Evolutionary conservation across 2,113 vertebrate genomes (phyloP).

Genomic region (Zosterops lateralis): DNA sequence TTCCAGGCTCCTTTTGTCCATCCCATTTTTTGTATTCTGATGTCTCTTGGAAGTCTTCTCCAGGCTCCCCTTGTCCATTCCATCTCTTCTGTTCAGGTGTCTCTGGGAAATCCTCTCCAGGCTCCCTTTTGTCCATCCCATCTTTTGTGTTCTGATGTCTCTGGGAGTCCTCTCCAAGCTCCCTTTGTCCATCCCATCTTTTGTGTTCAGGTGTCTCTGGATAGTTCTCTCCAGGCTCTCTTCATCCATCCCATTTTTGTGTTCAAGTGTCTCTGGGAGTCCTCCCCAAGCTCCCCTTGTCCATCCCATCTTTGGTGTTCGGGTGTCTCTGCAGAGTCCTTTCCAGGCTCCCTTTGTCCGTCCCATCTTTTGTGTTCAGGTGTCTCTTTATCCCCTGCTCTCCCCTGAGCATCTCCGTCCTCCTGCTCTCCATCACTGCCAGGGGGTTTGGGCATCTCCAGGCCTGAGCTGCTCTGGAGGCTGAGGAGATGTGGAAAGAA

Average conservation of each 20-base stretch:
- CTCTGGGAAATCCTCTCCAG: not conserved
- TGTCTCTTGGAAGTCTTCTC: too few species aligned
- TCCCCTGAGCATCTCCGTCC: not conserved
- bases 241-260: too few species aligned
- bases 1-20: too few species aligned
- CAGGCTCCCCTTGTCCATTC: accelerated
- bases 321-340: not conserved
- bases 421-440: accelerated
- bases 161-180: not conserved
- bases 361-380: not conserved
- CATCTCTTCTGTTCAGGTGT: too few species aligned
- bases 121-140: too few species aligned
- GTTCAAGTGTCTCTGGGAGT: not conserved
- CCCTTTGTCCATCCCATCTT: accelerated
- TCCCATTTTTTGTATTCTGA: too few species aligned
- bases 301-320: not conserved
- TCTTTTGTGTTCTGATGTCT: too few species aligned
- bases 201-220: not conserved
- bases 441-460: not conserved
- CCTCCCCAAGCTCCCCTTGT: accelerated
- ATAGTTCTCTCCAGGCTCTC: too few species aligned
- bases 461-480: not conserved
- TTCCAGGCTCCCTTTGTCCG: too few species aligned
- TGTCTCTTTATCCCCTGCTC: not conserved
- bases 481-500: not conserved